Conservation (phyloP, 2,797 vertebrate genomes). For the Karalla daura region DNA sequence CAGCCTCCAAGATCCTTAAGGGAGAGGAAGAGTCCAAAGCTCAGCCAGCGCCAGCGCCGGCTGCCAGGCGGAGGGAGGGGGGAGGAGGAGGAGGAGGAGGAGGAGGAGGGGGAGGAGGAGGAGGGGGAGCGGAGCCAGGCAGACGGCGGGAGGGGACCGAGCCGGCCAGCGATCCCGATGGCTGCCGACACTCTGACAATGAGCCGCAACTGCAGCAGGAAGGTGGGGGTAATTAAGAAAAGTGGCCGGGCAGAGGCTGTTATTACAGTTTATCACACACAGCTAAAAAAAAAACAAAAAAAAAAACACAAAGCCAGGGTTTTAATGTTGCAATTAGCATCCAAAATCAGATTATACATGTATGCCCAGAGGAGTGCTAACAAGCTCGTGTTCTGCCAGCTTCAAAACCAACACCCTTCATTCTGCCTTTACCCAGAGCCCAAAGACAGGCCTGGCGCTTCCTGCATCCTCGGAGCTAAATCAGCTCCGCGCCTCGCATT, state of each 20-base stretch:
- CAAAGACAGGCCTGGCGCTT: conserved; percentile 53
- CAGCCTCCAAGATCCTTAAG: conserved; percentile 81
- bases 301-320: too few species aligned
- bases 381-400: conserved; percentile 48
- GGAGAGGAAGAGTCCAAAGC: conserved; percentile 63
- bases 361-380: conserved; percentile 53
- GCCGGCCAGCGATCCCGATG: conserved; percentile 50
- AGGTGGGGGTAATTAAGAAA: conserved; percentile 60
- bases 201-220: conserved; percentile 49
- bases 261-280: conserved; percentile 17
- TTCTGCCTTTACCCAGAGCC: conserved; percentile 56
- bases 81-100: conserved; percentile 36
- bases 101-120: conserved; percentile 43
- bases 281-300: conserved; percentile 34
- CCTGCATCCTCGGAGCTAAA: conserved; percentile 64
- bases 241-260: conserved; percentile 12
- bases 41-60: conserved; percentile 41
- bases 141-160: conserved; percentile 38
- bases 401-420: conserved; percentile 62
- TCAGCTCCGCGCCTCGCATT: conserved; percentile 52
- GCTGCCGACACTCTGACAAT: conserved; percentile 30
- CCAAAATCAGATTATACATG: conserved; percentile 60
- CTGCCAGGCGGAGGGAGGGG: conserved; percentile 59
- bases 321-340: conserved; percentile 50
- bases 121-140: conserved; percentile 32